Evolutionary conservation across 2,888 invertebrate species (phyloP).

Genomic region (Synergus laeviventris): DNA sequence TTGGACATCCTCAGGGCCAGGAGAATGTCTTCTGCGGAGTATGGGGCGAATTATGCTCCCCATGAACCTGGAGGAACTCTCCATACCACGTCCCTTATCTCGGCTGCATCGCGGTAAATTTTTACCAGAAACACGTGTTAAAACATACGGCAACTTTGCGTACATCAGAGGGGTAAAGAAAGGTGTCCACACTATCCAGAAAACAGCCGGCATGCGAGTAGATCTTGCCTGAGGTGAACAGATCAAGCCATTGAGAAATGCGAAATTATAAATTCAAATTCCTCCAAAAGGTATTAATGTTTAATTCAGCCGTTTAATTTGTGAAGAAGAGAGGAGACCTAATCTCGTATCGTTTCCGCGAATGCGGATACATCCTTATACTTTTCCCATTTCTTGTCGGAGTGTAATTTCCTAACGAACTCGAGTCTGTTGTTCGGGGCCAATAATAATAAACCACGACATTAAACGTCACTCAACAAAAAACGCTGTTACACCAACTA

Average conservation of each 20-base stretch:
- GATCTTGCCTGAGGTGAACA: not conserved
- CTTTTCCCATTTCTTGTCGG: not conserved
- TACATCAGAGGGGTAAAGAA: conserved; percentile 23
- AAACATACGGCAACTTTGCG: conserved; percentile 59
- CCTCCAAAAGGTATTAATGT: not conserved
- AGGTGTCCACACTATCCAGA: conserved; percentile 18
- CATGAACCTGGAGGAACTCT: conserved; percentile 34
- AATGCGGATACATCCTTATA: not conserved
- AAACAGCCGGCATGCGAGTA: conserved; percentile 32
- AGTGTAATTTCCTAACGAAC: conserved; percentile 1
- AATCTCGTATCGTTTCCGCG: not conserved
- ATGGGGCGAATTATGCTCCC: conserved; percentile 29
- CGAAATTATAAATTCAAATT: not conserved
- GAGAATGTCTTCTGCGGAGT: conserved; percentile 35
- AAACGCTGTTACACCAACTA: conserved; percentile 11
- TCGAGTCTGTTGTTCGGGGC: not conserved
- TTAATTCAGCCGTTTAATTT: not conserved
- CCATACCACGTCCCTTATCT: conserved; percentile 51
- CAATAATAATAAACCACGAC: conserved; percentile 29
- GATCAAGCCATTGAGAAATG: conserved; percentile 1
- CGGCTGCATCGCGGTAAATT: conserved; percentile 64
- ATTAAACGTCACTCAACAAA: conserved; percentile 33
- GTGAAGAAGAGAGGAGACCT: not conserved
- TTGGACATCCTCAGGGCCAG: conserved; percentile 17
- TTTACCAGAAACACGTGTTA: conserved; percentile 69